These are phyloP conservation scores for Crypturellus tataupa DNA, from an alignment of 2,797 vertebrate genomes.

Conservation along the genomic window DNA sequence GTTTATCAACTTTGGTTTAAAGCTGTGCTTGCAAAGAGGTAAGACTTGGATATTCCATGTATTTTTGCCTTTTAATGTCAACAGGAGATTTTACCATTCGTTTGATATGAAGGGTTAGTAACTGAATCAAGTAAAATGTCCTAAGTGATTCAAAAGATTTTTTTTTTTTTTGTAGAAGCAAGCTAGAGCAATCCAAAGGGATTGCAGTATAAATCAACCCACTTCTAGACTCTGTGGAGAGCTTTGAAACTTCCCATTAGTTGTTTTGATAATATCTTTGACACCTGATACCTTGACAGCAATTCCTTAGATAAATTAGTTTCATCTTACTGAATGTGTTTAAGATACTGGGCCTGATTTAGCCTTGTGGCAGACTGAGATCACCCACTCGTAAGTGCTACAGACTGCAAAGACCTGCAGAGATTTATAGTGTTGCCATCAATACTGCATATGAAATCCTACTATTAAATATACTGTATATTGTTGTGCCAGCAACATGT, in stretches of 20 bases:
- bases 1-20: neutral
- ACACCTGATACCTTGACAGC: neutral
- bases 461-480: neutral
- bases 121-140: neutral
- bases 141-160: neutral
- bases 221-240: neutral
- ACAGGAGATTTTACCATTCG: neutral
- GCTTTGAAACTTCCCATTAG: neutral
- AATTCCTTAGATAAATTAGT: neutral
- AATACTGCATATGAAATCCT: neutral
- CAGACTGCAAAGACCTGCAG: neutral
- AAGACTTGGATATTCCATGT: fast-evolving
- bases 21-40: neutral
- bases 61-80: neutral
- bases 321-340: neutral
- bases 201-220: neutral
- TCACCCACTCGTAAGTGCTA: neutral
- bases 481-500: neutral
- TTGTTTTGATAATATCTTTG: neutral
- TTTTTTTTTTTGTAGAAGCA: neutral
- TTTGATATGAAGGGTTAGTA: neutral
- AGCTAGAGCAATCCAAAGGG: neutral
- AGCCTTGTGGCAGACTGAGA: neutral
- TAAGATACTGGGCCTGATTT: neutral
- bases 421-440: neutral